Conservation (phyloP, 2,113 vertebrate genomes). For the Oreochromis aureus region DNA sequence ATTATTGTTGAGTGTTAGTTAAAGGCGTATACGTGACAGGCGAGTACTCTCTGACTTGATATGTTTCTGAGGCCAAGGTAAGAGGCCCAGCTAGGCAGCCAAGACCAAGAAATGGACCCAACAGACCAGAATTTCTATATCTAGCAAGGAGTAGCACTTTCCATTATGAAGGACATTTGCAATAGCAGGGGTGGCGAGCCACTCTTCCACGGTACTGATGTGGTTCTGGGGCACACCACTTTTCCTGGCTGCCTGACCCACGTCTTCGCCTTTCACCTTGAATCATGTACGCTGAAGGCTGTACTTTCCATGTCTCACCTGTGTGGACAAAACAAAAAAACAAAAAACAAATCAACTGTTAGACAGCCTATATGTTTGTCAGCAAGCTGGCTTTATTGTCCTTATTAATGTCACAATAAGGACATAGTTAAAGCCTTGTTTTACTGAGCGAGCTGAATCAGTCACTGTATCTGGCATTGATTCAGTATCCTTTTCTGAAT, state of each 20-base stretch:
- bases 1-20: neutral
- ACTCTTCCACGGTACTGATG: neutral
- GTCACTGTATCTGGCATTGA: no score
- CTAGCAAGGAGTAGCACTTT: no score
- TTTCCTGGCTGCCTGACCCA: neutral
- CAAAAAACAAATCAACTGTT: no score
- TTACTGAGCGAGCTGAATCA: accelerated
- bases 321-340: no score
- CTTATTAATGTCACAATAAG: neutral
- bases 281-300: neutral
- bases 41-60: neutral
- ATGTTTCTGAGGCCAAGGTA: neutral
- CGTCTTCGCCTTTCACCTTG: neutral
- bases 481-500: neutral
- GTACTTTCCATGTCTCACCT: no score
- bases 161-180: neutral
- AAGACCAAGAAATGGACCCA: neutral
- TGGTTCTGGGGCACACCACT: neutral
- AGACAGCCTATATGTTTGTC: no score
- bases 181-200: neutral
- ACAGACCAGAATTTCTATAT: neutral
- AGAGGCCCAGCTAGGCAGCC: neutral
- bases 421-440: neutral
- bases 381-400: neutral
- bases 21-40: neutral